Evolutionary conservation across 1,140 invertebrate genomes (phyloP).

Genomic region (Bombus huntii): DNA sequence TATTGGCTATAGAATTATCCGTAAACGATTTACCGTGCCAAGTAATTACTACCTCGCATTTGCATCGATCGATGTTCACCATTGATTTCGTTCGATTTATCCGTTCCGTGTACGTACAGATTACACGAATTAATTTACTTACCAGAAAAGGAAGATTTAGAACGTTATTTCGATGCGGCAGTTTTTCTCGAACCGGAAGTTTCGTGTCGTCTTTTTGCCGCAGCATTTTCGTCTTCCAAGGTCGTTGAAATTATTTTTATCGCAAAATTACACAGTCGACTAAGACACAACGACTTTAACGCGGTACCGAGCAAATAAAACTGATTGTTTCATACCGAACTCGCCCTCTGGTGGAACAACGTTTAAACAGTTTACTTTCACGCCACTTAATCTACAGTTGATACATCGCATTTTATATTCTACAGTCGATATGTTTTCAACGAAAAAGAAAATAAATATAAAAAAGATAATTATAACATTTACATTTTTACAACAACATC

Average conservation of each 20-base stretch:
- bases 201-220: accelerated
- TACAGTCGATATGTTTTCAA: not conserved
- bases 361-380: not conserved
- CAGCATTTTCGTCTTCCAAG: too few relatives aligned
- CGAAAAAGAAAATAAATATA: not conserved
- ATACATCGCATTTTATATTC: constrained; percentile 1
- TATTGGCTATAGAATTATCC: too few relatives aligned
- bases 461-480: constrained; percentile 13
- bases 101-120: too few relatives aligned
- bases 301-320: not conserved
- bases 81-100: not conserved
- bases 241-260: not conserved
- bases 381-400: not conserved
- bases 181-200: too few relatives aligned
- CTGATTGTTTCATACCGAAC: not conserved
- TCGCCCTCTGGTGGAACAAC: not conserved
- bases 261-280: not conserved
- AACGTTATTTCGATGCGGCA: too few relatives aligned
- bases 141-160: accelerated
- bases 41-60: too few relatives aligned
- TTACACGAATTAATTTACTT: not conserved
- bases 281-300: not conserved
- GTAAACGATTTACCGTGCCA: not conserved
- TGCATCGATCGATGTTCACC: not conserved
- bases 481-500: constrained; percentile 38